phyloP scores from a whole-genome alignment of 2,888 invertebrate genomes.

The Drosophila fungiperda region DNA sequence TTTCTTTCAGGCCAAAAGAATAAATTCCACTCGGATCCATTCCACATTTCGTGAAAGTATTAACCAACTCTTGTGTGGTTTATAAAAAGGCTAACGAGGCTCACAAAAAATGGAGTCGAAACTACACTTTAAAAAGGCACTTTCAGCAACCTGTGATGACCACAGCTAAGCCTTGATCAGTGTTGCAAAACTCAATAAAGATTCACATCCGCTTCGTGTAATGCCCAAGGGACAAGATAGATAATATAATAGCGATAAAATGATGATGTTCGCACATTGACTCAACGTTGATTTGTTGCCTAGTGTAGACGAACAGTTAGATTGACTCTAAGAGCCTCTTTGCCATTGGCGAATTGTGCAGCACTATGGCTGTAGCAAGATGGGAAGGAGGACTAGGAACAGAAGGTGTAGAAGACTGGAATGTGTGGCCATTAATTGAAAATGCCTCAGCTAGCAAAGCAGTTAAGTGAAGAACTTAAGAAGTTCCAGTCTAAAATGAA shows the following conservation, averaged over 20 bases:
- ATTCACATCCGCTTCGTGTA: neutral
- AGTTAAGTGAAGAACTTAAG: slow-evolving; percentile 53
- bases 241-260: slow-evolving; percentile 7
- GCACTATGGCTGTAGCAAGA: slow-evolving; percentile 35
- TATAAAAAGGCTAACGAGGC: neutral
- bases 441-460: slow-evolving; percentile 59
- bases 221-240: neutral
- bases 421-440: slow-evolving; percentile 80
- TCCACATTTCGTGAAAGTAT: neutral
- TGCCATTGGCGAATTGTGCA: slow-evolving; percentile 70
- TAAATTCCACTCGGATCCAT: neutral
- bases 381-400: neutral
- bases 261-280: neutral
- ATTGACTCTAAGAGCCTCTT: slow-evolving; percentile 21
- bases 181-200: slow-evolving; percentile 1
- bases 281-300: slow-evolving; percentile 9
- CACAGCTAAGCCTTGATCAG: neutral
- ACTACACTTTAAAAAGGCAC: neutral
- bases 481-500: slow-evolving; percentile 64
- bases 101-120: neutral
- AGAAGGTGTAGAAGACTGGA: slow-evolving; percentile 34
- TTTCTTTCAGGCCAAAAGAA: neutral
- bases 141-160: neutral
- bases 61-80: neutral
- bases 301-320: slow-evolving; percentile 47